A percentile compares a stretch with the other conserved stretches of the same genome.
Conservation (phyloP, 1,140 invertebrate genomes). For the Drosophila ogumai region DNA sequence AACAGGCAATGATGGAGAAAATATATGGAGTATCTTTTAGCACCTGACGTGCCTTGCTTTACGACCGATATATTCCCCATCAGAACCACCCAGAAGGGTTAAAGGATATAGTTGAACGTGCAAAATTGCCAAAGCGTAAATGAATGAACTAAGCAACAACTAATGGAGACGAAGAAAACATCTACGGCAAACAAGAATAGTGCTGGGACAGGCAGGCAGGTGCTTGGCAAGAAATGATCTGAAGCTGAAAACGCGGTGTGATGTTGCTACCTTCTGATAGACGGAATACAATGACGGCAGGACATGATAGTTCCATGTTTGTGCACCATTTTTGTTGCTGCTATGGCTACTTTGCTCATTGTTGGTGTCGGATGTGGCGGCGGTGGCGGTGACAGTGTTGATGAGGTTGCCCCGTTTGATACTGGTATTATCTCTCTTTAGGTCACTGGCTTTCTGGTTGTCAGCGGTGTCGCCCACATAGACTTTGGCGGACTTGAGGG, state of each 20-base stretch:
- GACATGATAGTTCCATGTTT: conserved; percentile 93
- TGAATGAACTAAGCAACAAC: conserved; percentile 35
- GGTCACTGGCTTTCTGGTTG: conserved; percentile 34
- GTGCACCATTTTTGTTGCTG: conserved; percentile 85
- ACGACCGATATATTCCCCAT: conserved; percentile 1
- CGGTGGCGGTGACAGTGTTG: conserved; percentile 75
- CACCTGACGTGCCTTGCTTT: background rate
- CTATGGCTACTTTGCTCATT: conserved; percentile 61
- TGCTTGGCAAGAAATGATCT: conserved; percentile 12
- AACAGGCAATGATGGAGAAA: conserved; percentile 19
- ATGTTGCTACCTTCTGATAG: conserved; percentile 91
- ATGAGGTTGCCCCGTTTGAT: conserved; percentile 59
- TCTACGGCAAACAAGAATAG: conserved; percentile 17
- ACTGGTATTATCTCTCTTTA: conserved; percentile 44
- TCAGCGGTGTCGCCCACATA: conserved; percentile 82
- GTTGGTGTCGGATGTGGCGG: conserved; percentile 67
- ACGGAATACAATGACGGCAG: conserved; percentile 92
- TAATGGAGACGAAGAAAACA: conserved; percentile 10
- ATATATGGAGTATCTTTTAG: background rate
- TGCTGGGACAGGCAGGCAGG: conserved; percentile 6
- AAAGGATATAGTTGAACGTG: conserved; percentile 25
- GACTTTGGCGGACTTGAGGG: conserved; percentile 67
- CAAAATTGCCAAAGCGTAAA: conserved; percentile 51
- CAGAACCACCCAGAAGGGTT: background rate
- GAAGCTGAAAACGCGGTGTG: conserved; percentile 11